Evolutionary conservation across 2,888 invertebrate genomes (phyloP).

Genomic region (Heterodera filipjevi): DNA sequence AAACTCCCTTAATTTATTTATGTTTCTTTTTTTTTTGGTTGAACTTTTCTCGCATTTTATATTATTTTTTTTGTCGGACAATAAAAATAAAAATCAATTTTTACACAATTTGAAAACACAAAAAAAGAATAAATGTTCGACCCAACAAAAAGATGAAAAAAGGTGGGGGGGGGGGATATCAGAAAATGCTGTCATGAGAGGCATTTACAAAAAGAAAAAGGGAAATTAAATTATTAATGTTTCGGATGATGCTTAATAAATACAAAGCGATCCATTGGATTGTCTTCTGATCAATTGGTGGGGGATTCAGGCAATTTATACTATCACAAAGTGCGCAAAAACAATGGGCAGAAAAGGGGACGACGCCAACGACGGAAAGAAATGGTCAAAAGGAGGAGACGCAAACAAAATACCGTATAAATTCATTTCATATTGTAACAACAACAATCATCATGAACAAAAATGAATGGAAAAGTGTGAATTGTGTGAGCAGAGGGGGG

Average conservation of each 20-base stretch:
- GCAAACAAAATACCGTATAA: background rate
- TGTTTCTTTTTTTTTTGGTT: no score
- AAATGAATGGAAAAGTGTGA: background rate
- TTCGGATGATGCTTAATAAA: background rate
- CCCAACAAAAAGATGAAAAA: background rate
- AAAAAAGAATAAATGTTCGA: slow-evolving; percentile 11
- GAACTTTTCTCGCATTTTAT: background rate
- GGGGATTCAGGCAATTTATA: background rate
- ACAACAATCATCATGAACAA: background rate
- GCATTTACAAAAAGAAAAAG: background rate
- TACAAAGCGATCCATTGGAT: background rate
- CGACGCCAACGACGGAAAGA: background rate
- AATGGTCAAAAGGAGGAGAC: no score
- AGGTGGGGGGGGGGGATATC: background rate
- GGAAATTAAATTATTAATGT: background rate
- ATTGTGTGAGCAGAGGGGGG: background rate
- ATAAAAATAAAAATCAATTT: background rate
- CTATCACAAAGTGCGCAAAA: slow-evolving; percentile 2
- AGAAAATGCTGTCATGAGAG: background rate
- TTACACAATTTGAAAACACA: slow-evolving; percentile 16
- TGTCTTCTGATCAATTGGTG: background rate
- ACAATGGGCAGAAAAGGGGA: background rate
- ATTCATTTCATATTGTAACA: background rate
- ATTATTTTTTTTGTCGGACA: background rate
- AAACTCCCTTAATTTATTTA: no score